Evolutionary conservation across 2,797 vertebrate species (phyloP).

Genomic region (Gouania willdenowi): DNA sequence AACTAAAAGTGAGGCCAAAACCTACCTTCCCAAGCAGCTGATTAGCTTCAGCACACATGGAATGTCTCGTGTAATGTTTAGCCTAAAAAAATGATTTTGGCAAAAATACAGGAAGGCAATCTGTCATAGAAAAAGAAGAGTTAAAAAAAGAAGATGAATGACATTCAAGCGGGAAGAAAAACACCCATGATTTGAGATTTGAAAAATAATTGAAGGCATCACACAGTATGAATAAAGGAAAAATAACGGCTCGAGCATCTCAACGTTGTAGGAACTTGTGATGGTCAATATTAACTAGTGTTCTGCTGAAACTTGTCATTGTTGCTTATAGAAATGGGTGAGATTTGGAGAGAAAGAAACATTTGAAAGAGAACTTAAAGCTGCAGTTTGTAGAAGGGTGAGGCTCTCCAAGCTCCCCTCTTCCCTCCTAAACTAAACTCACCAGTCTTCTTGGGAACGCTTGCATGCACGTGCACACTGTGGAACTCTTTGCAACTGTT

Average conservation of each 20-base stretch:
- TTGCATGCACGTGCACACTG: too few species aligned
- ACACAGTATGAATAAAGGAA: slow-evolving; percentile 52
- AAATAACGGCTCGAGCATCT: slow-evolving; percentile 31
- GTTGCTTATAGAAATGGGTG: slow-evolving; percentile 70
- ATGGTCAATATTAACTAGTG: slow-evolving; percentile 52
- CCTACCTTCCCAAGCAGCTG: background rate
- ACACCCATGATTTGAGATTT: slow-evolving; percentile 57
- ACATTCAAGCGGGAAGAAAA: slow-evolving; percentile 58
- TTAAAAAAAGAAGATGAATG: slow-evolving; percentile 41
- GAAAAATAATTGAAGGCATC: slow-evolving; percentile 56
- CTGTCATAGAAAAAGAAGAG: slow-evolving; percentile 37
- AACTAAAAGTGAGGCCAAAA: background rate
- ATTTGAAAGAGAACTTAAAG: slow-evolving; percentile 58
- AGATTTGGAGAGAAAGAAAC: slow-evolving; percentile 52
- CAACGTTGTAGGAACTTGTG: slow-evolving; percentile 25
- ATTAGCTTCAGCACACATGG: slow-evolving; percentile 4
- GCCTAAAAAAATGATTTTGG: slow-evolving; percentile 49
- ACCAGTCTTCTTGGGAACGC: too few species aligned
- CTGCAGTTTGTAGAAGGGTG: too few species aligned
- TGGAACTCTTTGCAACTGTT: too few species aligned
- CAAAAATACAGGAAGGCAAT: slow-evolving; percentile 48
- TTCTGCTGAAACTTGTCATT: slow-evolving; percentile 68
- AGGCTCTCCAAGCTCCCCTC: too few species aligned
- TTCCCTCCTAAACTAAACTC: too few species aligned
- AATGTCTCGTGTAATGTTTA: slow-evolving; percentile 28